Percentiles rank a stretch among this genome's conserved stretches.
These are phyloP conservation scores for Sander vitreus DNA, from an alignment of 2,113 vertebrate genomes.

Conservation along the genomic window DNA sequence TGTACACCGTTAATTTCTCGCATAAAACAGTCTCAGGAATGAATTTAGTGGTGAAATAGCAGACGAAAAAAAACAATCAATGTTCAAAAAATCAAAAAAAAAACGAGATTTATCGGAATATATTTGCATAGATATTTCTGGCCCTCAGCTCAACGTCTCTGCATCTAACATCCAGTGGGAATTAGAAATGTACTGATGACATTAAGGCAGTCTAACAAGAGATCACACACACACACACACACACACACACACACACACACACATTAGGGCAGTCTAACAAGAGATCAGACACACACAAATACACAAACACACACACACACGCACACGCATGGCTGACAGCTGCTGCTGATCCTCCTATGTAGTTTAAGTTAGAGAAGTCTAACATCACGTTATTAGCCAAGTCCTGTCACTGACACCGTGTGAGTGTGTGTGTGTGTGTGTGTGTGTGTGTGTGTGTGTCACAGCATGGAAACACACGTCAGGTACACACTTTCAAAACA, in stretches of 20 bases:
- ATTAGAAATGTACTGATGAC: constrained; percentile 54
- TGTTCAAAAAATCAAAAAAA: too few relatives aligned
- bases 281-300: background rate
- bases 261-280: background rate
- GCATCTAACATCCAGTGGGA: constrained; percentile 55
- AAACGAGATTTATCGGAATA: constrained; percentile 50
- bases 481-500: constrained; percentile 42
- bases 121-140: constrained; percentile 69
- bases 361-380: constrained; percentile 61
- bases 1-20: too few relatives aligned
- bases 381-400: constrained; percentile 62
- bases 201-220: constrained; percentile 26
- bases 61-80: too few relatives aligned
- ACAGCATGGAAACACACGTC: constrained; percentile 48
- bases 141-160: constrained; percentile 29
- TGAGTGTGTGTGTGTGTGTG: constrained; percentile 22
- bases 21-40: too few relatives aligned
- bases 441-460: constrained; percentile 47
- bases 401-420: constrained; percentile 46
- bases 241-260: constrained; percentile 16
- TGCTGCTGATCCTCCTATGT: constrained; percentile 61
- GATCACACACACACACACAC: constrained; percentile 17
- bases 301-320: constrained; percentile 17
- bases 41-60: too few relatives aligned
- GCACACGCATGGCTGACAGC: constrained; percentile 56